phyloP scores from a whole-genome alignment of 2,797 vertebrate species.

The Babyrousa celebensis region DNA sequence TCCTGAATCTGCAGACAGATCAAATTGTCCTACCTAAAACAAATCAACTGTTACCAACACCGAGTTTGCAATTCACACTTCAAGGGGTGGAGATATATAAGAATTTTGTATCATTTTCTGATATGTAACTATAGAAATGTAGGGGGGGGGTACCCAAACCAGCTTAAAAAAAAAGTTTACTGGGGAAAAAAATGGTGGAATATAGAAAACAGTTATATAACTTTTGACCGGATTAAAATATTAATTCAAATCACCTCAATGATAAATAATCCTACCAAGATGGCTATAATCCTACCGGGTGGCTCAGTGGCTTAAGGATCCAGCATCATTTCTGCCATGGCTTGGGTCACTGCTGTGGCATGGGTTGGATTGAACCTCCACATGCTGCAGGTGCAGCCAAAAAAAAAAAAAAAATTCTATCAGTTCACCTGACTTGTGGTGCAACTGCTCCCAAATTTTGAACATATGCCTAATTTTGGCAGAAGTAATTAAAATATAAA shows the following conservation, averaged over 20 bases:
- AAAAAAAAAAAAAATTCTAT: not conserved
- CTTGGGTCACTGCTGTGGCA: too few species aligned
- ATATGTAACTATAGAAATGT: not conserved
- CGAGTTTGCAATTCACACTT: constrained; percentile 28
- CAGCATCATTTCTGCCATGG: too few species aligned
- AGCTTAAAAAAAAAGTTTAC: not conserved
- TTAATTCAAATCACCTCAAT: not conserved
- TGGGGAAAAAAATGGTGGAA: not conserved
- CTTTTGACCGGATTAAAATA: not conserved
- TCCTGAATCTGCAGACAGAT: not conserved
- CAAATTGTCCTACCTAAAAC: not conserved
- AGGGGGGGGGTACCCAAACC: not conserved
- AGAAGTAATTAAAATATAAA: constrained; percentile 45
- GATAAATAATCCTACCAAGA: not conserved
- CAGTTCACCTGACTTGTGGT: not conserved
- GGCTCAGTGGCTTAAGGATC: too few species aligned
- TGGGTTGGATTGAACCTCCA: too few species aligned
- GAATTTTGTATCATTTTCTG: not conserved
- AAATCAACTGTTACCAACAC: constrained; percentile 23
- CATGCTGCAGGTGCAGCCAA: too few species aligned
- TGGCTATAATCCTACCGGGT: too few species aligned
- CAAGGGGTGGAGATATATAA: not conserved
- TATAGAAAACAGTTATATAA: not conserved
- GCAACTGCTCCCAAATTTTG: not conserved
- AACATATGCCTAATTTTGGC: not conserved